These are phyloP conservation scores for Avahi laniger DNA, from an alignment of 2,797 vertebrate species.

Conservation along the genomic window DNA sequence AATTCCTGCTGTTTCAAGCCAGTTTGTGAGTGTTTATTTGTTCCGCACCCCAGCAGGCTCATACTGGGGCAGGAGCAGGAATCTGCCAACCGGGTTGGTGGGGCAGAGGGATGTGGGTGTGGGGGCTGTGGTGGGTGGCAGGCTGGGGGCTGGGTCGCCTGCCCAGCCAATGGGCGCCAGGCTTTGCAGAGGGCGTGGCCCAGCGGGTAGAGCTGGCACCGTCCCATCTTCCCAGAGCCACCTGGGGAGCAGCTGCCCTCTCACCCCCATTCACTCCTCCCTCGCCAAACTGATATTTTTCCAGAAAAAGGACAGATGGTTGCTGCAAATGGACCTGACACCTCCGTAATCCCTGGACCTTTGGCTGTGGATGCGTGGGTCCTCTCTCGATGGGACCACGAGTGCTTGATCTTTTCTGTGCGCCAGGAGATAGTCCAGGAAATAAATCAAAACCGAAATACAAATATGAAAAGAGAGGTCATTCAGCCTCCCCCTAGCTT, in stretches of 20 bases:
- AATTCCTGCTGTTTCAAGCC: not conserved
- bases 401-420: too few relatives aligned
- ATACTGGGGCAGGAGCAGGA: not conserved
- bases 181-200: not conserved
- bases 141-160: too few relatives aligned
- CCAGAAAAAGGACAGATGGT: not conserved
- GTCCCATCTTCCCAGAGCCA: not conserved
- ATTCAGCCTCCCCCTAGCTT: not conserved
- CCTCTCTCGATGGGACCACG: not conserved
- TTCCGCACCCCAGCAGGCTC: not conserved
- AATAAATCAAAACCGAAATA: not conserved
- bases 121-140: not conserved
- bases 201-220: not conserved
- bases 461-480: not conserved
- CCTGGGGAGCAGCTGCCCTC: not conserved
- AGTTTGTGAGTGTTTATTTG: not conserved
- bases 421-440: not conserved
- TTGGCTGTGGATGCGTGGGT: not conserved
- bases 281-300: not conserved
- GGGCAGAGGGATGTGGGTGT: not conserved
- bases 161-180: not conserved
- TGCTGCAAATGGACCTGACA: not conserved
- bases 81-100: not conserved
- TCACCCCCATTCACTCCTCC: not conserved
- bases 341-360: not conserved